Conservation (phyloP, 2,113 vertebrate species). For the Hiodon alosoides region DNA sequence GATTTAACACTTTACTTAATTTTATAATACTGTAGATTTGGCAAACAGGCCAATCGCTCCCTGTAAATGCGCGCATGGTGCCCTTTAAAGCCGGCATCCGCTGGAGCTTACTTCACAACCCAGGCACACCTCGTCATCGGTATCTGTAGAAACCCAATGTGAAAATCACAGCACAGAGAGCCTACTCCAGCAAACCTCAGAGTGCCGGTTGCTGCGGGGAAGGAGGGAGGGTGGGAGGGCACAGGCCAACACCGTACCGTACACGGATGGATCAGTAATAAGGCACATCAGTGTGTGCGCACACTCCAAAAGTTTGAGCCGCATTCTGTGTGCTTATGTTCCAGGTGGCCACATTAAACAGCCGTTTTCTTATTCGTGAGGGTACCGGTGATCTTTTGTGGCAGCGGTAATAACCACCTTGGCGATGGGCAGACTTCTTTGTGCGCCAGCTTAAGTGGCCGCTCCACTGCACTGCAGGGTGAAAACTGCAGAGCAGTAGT, state of each 20-base stretch:
- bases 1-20: too few species aligned
- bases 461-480: too few species aligned
- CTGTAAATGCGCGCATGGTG: neutral
- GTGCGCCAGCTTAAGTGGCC: too few species aligned
- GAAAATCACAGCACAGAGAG: neutral
- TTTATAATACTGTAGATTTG: too few species aligned
- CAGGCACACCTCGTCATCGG: neutral
- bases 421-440: too few species aligned
- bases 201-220: slow-evolving; percentile 16
- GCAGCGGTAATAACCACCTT: too few species aligned
- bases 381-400: too few species aligned
- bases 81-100: neutral
- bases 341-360: too few species aligned
- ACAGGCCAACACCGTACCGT: slow-evolving; percentile 29
- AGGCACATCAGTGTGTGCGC: slow-evolving; percentile 41
- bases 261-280: slow-evolving; percentile 36
- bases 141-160: too few species aligned
- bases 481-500: too few species aligned
- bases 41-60: too few species aligned
- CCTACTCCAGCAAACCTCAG: neutral
- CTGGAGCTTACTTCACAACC: slow-evolving; percentile 7
- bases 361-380: too few species aligned
- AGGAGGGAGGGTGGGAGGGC: slow-evolving; percentile 20
- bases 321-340: neutral
- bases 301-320: slow-evolving; percentile 9